Evolutionary conservation across 2,797 vertebrate genomes (phyloP).

Genomic region (Sebastes reedi): DNA sequence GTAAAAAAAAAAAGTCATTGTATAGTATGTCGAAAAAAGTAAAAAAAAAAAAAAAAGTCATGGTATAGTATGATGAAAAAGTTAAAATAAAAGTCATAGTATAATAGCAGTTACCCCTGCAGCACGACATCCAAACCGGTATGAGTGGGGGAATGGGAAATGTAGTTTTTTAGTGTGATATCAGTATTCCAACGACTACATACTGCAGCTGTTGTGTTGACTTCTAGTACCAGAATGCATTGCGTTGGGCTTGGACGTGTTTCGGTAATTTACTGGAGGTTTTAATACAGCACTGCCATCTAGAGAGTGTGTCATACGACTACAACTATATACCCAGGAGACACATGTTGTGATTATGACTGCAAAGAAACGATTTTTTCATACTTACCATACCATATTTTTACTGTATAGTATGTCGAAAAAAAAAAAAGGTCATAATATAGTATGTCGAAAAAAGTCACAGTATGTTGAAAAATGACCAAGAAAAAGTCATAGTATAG

Average conservation of each 20-base stretch:
- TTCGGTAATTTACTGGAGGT: too few species aligned
- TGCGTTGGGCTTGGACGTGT: not conserved
- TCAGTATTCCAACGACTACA: accelerated
- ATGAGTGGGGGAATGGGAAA: conserved; percentile 60
- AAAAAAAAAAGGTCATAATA: too few species aligned
- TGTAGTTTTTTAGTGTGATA: conserved; percentile 70
- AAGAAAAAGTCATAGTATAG: too few species aligned
- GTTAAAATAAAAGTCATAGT: too few species aligned
- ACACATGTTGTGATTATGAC: not conserved
- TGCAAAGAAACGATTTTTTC: not conserved
- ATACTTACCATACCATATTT: not conserved
- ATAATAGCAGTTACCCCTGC: conserved; percentile 18
- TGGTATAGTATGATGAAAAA: too few species aligned
- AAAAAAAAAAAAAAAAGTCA: too few species aligned
- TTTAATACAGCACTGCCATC: conserved; percentile 48
- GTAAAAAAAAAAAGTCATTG: too few species aligned
- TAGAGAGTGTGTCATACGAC: conserved; percentile 16
- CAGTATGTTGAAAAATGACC: too few species aligned
- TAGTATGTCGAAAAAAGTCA: too few species aligned
- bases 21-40: too few species aligned
- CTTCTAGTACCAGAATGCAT: conserved; percentile 72
- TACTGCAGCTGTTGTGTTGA: not conserved
- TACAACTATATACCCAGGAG: not conserved
- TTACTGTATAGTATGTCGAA: too few species aligned
- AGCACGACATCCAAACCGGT: conserved; percentile 63